Evolutionary conservation across 2,797 vertebrate species (phyloP), one percentile per base, ranked within the genome.

Genomic region (Threskiornis aethiopicus): DNA sequence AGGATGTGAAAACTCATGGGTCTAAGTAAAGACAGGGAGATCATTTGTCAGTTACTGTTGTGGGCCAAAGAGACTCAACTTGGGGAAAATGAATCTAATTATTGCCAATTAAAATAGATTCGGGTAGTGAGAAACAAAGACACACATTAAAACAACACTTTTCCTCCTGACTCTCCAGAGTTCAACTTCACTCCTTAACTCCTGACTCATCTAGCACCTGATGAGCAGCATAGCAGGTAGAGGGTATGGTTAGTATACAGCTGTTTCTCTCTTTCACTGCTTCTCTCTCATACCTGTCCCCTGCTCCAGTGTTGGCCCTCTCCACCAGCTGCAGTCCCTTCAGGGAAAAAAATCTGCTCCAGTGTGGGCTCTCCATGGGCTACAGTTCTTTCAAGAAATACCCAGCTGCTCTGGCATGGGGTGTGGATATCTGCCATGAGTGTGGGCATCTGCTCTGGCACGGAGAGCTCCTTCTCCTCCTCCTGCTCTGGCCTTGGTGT

Each of bases 141-240:
- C 21, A 73, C 61, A 37, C 8, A 17, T 15, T 62, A 37, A 75
- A 86, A n/a, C 13, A 70, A 4, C 11, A 35, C 3, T 12, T 54
- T 82, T 24, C 9, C 4, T 78, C 25, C 13, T 39, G 10, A 4
- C 2, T 77, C 13, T 44, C 46, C 14, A 47, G 41, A 80, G 33
- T 61, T 72, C 49, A 59, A 0, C 17, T 55, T 89, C 26, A 41
- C 4, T 66, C 41, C 19, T 91, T 44, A 58, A 9, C 35, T 76
- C 28, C 49, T 1, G 2, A 37, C 25, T 58, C 26, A 7, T 17
- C 17, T 15, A 29, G 22, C 6, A 18, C 3, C 0, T 0, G 1
- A 20, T 22, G 42, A 39, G 26, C 22, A 26, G 5, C 14, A 20
- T 2, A 46, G 6, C 1, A 6, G 9, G 9, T 25, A 37, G 16